Evolutionary conservation across 2,113 vertebrate species (phyloP).

Genomic region (Salminus brasiliensis): DNA sequence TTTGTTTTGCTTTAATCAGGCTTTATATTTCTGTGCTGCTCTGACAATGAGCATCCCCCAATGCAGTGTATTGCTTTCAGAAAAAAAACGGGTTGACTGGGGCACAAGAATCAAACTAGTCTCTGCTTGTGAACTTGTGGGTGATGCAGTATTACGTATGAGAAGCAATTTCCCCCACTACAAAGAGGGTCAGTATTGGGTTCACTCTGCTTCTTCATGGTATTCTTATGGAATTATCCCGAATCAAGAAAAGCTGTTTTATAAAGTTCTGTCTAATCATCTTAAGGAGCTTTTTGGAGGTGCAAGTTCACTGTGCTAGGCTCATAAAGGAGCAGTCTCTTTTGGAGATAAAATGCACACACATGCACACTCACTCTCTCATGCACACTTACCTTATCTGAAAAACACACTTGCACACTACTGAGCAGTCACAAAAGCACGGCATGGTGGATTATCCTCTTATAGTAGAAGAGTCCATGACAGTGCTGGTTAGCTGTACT

Average conservation of each 20-base stretch:
- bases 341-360: conserved; percentile 58
- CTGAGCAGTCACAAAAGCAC: conserved; percentile 49
- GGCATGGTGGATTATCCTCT: conserved; percentile 61
- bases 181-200: conserved; percentile 69
- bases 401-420: conserved; percentile 49
- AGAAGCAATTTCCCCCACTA: conserved; percentile 67
- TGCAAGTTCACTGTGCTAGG: conserved; percentile 63
- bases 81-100: background rate
- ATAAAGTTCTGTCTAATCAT: conserved; percentile 64
- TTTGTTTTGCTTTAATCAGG: background rate
- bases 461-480: conserved; percentile 54
- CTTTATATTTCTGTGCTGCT: background rate
- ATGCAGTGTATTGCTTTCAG: background rate
- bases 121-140: conserved; percentile 4
- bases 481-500: background rate
- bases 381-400: conserved; percentile 35
- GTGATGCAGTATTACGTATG: conserved; percentile 54
- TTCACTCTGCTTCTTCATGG: conserved; percentile 65
- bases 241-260: conserved; percentile 63
- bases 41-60: background rate
- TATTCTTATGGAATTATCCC: conserved; percentile 64
- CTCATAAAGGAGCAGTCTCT: conserved; percentile 62
- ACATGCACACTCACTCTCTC: conserved; percentile 1
- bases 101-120: background rate
- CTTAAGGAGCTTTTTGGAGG: conserved; percentile 59